Conservation (phyloP, 2,113 vertebrate species). For the Hipposideros armiger region DNA sequence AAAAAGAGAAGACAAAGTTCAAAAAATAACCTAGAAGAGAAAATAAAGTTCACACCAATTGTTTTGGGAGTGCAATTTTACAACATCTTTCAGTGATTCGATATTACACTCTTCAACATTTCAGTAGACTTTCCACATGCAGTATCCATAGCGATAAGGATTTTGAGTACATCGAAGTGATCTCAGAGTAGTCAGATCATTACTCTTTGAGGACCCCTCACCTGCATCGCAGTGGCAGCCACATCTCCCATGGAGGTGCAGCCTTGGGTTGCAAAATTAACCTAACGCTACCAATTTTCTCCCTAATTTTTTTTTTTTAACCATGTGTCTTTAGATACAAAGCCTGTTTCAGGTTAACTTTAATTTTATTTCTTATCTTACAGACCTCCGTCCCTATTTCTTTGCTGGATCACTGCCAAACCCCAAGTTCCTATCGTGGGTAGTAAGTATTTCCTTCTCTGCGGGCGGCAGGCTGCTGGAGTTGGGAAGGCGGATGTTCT, state of each 20-base stretch:
- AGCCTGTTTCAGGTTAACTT: neutral
- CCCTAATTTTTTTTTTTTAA: neutral
- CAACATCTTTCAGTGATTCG: neutral
- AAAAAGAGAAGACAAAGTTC: neutral
- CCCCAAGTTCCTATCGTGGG: neutral
- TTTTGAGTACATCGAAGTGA: neutral
- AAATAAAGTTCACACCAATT: neutral
- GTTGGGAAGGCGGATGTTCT: fast-evolving
- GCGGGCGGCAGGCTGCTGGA: neutral
- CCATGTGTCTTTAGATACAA: neutral
- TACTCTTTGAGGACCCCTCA: neutral
- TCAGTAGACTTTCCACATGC: neutral
- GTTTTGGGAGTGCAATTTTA: neutral
- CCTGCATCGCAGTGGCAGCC: neutral
- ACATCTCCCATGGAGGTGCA: neutral
- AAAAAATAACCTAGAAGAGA: neutral
- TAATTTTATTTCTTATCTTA: constrained; percentile 31
- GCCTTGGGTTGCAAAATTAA: neutral
- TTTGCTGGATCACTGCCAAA: neutral
- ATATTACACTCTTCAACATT: neutral
- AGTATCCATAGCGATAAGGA: neutral
- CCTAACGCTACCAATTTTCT: neutral
- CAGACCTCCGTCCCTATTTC: neutral
- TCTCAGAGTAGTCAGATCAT: neutral
- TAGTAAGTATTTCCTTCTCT: neutral